A percentile compares a stretch with the other conserved stretches of the same genome.
Evolutionary conservation across 2,888 invertebrate genomes (phyloP).

Genomic region (Lycaena phlaeas): DNA sequence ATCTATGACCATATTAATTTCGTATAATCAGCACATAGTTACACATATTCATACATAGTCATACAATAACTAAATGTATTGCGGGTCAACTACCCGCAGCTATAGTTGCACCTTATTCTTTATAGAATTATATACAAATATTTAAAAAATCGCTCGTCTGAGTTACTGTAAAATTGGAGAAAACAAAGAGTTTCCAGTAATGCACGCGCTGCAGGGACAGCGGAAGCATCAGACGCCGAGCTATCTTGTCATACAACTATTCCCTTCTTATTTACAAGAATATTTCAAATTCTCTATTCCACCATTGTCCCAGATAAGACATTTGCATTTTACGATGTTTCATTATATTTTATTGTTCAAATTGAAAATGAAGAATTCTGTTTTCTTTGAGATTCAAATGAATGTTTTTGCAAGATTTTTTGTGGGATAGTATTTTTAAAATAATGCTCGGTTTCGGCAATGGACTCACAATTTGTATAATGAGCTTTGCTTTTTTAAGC

Average conservation of each 20-base stretch:
- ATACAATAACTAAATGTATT: no score
- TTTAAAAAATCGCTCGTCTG: constrained; percentile 28
- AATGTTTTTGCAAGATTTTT: no score
- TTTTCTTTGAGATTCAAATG: not conserved
- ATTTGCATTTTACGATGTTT: not conserved
- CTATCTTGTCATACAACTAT: constrained; percentile 58
- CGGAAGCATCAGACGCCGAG: constrained; percentile 46
- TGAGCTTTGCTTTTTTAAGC: no score
- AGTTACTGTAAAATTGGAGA: constrained; percentile 29
- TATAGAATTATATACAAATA: no score
- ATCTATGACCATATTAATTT: no score
- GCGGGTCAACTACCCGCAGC: no score
- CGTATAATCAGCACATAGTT: no score
- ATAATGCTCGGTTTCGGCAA: no score
- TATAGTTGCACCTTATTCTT: no score
- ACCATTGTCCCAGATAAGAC: not conserved
- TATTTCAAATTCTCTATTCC: not conserved
- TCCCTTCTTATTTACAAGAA: constrained; percentile 19
- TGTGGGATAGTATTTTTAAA: no score
- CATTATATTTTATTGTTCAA: not conserved
- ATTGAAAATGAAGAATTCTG: not conserved
- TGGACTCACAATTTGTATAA: no score
- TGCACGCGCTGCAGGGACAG: constrained; percentile 37
- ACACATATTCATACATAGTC: no score
- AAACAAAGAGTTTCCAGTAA: constrained; percentile 50